These are phyloP conservation scores for Xiphophorus birchmanni DNA, from an alignment of 2,797 vertebrate genomes.

Conservation along the genomic window DNA sequence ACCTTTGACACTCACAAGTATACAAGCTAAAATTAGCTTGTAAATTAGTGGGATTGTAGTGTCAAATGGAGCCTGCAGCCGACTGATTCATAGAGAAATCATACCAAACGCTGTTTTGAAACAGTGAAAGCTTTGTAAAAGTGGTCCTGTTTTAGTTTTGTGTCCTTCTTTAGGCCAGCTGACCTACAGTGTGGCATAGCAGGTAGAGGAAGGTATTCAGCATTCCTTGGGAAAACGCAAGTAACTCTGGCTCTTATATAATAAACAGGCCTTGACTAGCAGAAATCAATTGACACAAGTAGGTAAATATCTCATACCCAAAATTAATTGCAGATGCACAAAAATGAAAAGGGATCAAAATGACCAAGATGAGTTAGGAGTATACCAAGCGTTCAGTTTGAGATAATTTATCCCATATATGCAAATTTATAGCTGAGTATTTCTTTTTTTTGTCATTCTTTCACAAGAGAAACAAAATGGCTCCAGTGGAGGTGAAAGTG, in stretches of 20 bases:
- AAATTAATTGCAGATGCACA: neutral
- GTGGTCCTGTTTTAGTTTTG: neutral
- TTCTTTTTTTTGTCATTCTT: neutral
- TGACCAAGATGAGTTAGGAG: neutral
- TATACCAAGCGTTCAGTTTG: neutral
- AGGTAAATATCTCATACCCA: neutral
- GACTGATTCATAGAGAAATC: neutral
- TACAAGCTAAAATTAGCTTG: neutral
- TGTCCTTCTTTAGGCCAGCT: neutral
- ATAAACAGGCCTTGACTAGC: neutral
- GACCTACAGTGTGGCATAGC: neutral
- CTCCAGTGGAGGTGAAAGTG: constrained; percentile 22
- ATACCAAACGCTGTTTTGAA: neutral
- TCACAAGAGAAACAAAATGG: constrained; percentile 3
- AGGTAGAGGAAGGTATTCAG: neutral
- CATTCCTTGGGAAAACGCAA: neutral
- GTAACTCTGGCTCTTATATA: neutral
- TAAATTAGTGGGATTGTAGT: neutral
- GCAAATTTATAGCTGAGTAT: neutral
- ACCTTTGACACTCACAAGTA: neutral
- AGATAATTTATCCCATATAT: neutral
- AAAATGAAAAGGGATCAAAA: neutral
- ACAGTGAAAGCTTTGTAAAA: neutral
- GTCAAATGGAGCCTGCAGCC: neutral
- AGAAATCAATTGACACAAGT: neutral